Conservation (phyloP, 2,888 invertebrate species). For the Caenorhabditis sp. region DNA sequence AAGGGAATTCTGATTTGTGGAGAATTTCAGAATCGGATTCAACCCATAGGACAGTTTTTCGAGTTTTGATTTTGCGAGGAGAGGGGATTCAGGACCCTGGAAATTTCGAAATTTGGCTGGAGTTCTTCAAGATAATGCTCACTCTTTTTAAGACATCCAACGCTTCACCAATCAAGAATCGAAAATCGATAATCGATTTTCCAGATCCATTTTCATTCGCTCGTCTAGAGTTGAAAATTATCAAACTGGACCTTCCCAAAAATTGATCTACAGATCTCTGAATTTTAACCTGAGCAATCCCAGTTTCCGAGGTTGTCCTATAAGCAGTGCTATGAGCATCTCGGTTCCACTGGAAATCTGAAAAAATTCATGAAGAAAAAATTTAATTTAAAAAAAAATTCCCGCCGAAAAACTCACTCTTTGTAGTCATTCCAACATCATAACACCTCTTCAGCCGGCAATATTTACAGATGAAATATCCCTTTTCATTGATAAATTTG, state of each 20-base stretch:
- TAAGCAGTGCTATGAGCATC: no score
- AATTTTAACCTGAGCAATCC: no score
- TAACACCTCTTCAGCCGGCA: no score
- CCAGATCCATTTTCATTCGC: neutral
- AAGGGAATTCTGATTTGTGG: neutral
- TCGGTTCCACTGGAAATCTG: no score
- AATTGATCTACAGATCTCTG: neutral
- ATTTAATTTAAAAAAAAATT: no score
- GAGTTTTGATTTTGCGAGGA: neutral
- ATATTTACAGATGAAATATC: no score
- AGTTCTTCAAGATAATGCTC: no score
- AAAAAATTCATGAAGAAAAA: no score
- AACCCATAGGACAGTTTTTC: neutral
- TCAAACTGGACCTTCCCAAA: neutral
- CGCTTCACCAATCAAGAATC: conserved; percentile 2
- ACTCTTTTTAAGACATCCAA: neutral
- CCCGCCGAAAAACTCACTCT: no score
- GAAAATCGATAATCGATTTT: conserved; percentile 5
- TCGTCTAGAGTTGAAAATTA: conserved; percentile 24
- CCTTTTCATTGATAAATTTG: neutral
- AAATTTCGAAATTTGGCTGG: neutral
- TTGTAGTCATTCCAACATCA: no score
- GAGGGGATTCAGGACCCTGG: neutral
- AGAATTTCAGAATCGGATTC: neutral
- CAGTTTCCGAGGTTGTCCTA: no score